Conservation (phyloP, 2,888 invertebrate species). For the Chesias legatella region DNA sequence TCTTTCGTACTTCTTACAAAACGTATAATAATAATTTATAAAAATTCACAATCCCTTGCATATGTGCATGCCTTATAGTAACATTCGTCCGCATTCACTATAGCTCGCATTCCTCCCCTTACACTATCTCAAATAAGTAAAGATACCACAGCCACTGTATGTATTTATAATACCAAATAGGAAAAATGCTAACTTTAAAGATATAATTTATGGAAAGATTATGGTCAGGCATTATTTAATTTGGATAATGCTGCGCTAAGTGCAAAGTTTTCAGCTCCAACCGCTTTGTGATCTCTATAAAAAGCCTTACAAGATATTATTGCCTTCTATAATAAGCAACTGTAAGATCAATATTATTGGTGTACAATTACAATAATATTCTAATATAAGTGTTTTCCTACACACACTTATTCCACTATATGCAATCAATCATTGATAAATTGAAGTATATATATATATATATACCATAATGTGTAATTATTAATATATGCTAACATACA, state of each 20-base stretch:
- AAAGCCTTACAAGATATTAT: slow-evolving; percentile 22
- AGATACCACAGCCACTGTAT: slow-evolving; percentile 81
- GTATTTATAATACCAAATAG: slow-evolving; percentile 80
- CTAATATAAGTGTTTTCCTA: background rate
- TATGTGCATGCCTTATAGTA: slow-evolving; percentile 77
- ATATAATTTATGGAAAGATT: slow-evolving; percentile 66
- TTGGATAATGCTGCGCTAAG: slow-evolving; percentile 62
- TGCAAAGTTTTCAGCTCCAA: slow-evolving; percentile 55
- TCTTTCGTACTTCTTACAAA: slow-evolving; percentile 68
- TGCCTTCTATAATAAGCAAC: slow-evolving; percentile 21
- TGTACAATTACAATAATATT: slow-evolving; percentile 8
- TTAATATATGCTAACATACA: slow-evolving; percentile 1
- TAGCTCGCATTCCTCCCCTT: slow-evolving; percentile 55
- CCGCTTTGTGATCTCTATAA: slow-evolving; percentile 17
- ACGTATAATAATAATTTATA: slow-evolving; percentile 75
- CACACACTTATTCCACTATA: slow-evolving; percentile 2
- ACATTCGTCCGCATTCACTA: slow-evolving; percentile 70
- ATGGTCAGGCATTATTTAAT: slow-evolving; percentile 65
- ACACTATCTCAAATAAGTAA: slow-evolving; percentile 73
- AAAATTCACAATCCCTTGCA: slow-evolving; percentile 79
- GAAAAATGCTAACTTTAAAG: slow-evolving; percentile 74
- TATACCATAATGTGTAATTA: background rate
- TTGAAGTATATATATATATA: slow-evolving; percentile 10
- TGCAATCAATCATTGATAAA: slow-evolving; percentile 4
- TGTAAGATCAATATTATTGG: slow-evolving; percentile 8